Percentiles rank a stretch among this genome's conserved stretches.
phyloP scores from a whole-genome alignment of 1,140 invertebrate species.

The Drosophila serrata region DNA sequence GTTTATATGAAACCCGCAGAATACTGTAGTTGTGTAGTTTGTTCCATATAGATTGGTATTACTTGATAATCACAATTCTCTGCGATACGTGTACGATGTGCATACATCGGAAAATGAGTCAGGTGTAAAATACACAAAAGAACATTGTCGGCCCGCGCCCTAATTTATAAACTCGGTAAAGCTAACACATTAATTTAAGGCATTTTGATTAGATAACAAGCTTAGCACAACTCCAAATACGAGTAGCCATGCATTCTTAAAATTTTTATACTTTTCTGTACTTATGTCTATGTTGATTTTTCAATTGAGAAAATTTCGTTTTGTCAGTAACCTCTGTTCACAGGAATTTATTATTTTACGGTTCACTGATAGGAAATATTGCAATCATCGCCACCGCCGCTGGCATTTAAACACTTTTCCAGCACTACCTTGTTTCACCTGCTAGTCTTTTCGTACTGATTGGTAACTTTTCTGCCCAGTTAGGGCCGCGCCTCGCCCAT shows the following conservation, averaged over 20 bases:
- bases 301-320: background rate
- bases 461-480: constrained; percentile 20
- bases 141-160: constrained; percentile 12
- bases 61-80: constrained; percentile 35
- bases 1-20: constrained; percentile 55
- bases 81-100: constrained; percentile 6
- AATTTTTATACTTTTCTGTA: background rate
- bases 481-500: constrained; percentile 58
- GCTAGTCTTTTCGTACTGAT: constrained; percentile 68
- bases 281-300: background rate
- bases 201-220: constrained; percentile 63
- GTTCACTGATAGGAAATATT: constrained; percentile 1
- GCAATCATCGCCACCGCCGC: background rate
- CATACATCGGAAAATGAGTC: constrained; percentile 48
- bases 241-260: background rate
- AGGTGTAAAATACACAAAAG: constrained; percentile 37
- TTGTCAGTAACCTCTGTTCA: background rate
- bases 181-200: constrained; percentile 51
- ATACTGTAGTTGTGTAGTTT: constrained; percentile 58
- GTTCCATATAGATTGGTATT: constrained; percentile 23
- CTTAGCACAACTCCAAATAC: constrained; percentile 9
- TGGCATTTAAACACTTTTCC: background rate
- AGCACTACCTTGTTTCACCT: constrained; percentile 68
- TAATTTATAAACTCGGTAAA: constrained; percentile 29
- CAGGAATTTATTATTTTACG: background rate